These are phyloP conservation scores for Zhengitettix transpicula DNA, from an alignment of 2,888 invertebrate species.

Conservation along the genomic window DNA sequence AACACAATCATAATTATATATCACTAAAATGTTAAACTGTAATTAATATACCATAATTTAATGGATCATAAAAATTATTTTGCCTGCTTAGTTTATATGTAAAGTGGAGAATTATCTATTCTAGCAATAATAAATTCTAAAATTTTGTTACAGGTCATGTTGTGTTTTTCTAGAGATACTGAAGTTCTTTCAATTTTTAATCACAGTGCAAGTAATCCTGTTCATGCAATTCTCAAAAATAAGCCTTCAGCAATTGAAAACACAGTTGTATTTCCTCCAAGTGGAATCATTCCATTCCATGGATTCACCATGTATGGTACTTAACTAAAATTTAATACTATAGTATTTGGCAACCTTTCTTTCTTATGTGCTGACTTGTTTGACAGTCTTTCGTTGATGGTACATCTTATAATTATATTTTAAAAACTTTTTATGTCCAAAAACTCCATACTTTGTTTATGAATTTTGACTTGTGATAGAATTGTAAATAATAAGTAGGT, in stretches of 20 bases:
- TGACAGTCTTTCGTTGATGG: background rate
- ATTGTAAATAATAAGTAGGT: too few species aligned
- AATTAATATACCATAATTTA: too few species aligned
- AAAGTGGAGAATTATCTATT: too few species aligned
- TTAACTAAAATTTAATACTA: constrained; percentile 15
- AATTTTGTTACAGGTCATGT: constrained; percentile 41
- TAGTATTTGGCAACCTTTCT: background rate
- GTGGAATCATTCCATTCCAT: constrained; percentile 89
- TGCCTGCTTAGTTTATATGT: too few species aligned
- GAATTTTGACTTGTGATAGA: too few species aligned
- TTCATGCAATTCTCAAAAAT: constrained; percentile 58
- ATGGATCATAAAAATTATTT: too few species aligned
- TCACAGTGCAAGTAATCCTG: constrained; percentile 36
- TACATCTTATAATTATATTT: background rate
- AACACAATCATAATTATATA: too few species aligned
- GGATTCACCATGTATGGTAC: constrained; percentile 95
- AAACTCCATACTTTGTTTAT: too few species aligned
- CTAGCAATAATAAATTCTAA: too few species aligned
- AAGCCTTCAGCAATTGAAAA: constrained; percentile 48
- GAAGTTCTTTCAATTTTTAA: constrained; percentile 57
- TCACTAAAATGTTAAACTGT: too few species aligned
- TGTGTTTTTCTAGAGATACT: constrained; percentile 82
- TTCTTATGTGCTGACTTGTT: background rate
- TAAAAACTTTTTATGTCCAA: too few species aligned
- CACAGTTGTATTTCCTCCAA: constrained; percentile 73